Percentiles rank a stretch among this genome's conserved stretches.
Evolutionary conservation across 2,888 invertebrate genomes (phyloP).

Genomic region (Mesorhabditis belari): DNA sequence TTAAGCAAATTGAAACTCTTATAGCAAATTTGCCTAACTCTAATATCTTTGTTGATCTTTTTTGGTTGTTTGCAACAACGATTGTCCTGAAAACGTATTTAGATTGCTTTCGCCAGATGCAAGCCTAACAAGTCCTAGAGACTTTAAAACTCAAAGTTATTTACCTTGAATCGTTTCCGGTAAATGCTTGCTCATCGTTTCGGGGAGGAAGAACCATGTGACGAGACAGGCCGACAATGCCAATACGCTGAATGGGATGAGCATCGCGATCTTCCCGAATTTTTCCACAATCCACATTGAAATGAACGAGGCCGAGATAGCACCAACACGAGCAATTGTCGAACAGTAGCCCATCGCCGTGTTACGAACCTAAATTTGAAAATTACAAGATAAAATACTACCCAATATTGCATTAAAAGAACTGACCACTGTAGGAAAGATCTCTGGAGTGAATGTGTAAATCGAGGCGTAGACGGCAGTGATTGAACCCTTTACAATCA

Average conservation of each 20-base stretch:
- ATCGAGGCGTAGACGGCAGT: conserved; percentile 77
- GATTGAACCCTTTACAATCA: conserved; percentile 72
- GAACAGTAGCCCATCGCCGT: conserved; percentile 79
- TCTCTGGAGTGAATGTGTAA: conserved; percentile 78
- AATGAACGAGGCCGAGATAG: conserved; percentile 76
- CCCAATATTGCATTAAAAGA: too few species aligned
- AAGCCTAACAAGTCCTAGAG: too few species aligned
- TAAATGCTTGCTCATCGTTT: conserved; percentile 46
- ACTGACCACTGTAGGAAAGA: conserved; percentile 89
- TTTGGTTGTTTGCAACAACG: too few species aligned
- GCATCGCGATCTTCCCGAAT: conserved; percentile 43
- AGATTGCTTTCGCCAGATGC: too few species aligned
- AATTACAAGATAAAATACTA: not conserved
- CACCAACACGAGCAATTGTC: conserved; percentile 76
- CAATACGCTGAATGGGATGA: conserved; percentile 45
- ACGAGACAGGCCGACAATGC: conserved; percentile 39
- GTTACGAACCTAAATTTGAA: conserved; percentile 63
- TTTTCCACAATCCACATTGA: conserved; percentile 57
- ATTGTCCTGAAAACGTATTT: too few species aligned
- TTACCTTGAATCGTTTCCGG: conserved; percentile 45
- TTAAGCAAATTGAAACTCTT: too few species aligned
- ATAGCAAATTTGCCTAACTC: too few species aligned
- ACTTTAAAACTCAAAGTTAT: too few species aligned
- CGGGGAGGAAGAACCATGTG: conserved; percentile 45
- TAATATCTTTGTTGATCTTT: too few species aligned